Evolutionary conservation across 2,113 vertebrate genomes (phyloP), one percentile per base, ranked within the genome.

Genomic region (Tympanuchus pallidicinctus): DNA sequence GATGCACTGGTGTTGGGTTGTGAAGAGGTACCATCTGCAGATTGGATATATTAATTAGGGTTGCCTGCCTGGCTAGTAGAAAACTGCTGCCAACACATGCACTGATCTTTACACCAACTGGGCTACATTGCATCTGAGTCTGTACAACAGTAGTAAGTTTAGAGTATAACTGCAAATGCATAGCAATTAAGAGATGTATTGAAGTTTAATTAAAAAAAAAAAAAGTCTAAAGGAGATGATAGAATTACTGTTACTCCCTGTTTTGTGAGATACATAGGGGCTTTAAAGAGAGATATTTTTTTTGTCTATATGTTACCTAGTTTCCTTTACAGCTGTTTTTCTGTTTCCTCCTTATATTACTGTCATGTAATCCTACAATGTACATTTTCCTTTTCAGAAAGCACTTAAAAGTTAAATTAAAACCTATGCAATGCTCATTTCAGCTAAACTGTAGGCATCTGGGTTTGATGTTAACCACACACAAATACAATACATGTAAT

Each of bases 281-380:
- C 42, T 89, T 90, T 59, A 90, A 69, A 47, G 24, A 61, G 38
- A 45, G 20, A 22, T 5, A 6, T 1, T 61, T 57, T 78, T 78
- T 89, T 65, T 75, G 42, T 22, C 5, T 64, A 2, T 73, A 32
- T 91, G 19, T 78, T 61, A 27, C 32, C 80, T 66, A 70, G 52
- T 94, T 89, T 92, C 82, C 36, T 89, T 86, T 34, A 81, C 86
- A 71, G 83, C 19, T 38, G 1, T 45, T 57, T 76, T 91, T 83
- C 17, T 83, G 2, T 94, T 94, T 82, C 42, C n/a, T 94, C 38
- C 7, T 65, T 42, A 36, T 61, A 13, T 52, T 76, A 40, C n/a
- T 79, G 13, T 36, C 22, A 70, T 80, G n/a, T 82, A 74, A 82
- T 59, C 3, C 8, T 80, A 7, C 45, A 32, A 79, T 79, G 69